Base-by-base conservation (phyloP, 37 sponge, comb jelly and placozoan species). In the Lycopodina hypogea region DNA sequence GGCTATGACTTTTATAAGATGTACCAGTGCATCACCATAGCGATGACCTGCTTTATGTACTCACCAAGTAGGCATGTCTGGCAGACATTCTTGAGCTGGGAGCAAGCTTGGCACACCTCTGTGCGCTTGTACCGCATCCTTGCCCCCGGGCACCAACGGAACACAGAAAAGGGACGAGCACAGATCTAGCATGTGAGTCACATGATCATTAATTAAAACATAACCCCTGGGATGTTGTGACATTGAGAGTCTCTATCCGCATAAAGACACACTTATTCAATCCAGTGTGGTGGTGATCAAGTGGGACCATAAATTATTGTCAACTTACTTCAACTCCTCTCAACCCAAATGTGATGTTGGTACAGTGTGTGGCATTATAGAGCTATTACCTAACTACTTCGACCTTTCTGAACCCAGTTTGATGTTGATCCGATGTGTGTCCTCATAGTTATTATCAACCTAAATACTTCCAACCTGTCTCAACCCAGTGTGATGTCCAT, bases 121-220 rank as follows among this genome's bases (percentile, higher is more conserved):
- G 99, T 98, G 73, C 92, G 96, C 84, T 98, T 98, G 88, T 98
- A 98, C 74, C 99, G 78, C 96, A 94, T 93, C 53, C 86, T 79
- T 55, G 91, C 87, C 6, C 99, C 99, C 51, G 99, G 99, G 77
- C 99, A 98, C 99, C 99, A 98, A 7, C 99, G 92, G 75, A 96
- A 96, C 29, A 93, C 92, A 66, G 99, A 93, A 66, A 93, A 98
- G 32, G 99, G 99, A 19, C 99, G 86, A 48, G 81, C 68, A 71
- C 99, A 98, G 38, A 98, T 93, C 83, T 89, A 59, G 33, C 66
- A 58, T 58, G 41, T 30, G 42, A 58, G 26, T 58, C 9, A 58
- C 26, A 24, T 34, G 68, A 32, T 36, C 24, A 60, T 12, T n/a
- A 60, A n/a, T 15, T 60, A 29, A 29, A 60, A n/a, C 24, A 60